These are phyloP conservation scores for Anas platyrhynchos DNA, from an alignment of 2,113 vertebrate genomes.

Conservation along the genomic window DNA sequence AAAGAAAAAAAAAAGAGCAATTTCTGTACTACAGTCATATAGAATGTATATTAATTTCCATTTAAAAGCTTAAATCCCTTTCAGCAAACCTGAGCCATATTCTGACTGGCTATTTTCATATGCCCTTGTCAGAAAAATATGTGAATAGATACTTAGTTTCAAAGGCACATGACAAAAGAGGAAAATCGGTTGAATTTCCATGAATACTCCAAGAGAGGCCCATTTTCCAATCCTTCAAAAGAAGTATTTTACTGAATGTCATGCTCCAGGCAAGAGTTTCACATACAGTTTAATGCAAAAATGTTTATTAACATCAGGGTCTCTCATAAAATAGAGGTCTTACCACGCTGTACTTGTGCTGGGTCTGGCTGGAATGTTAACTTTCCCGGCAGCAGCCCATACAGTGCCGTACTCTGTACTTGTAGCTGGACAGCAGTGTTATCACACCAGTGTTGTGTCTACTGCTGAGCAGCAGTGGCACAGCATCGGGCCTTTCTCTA, in stretches of 20 bases:
- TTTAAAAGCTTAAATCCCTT: slow-evolving; percentile 29
- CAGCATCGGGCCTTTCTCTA: too few species aligned
- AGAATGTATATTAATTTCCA: background rate
- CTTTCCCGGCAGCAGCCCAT: too few species aligned
- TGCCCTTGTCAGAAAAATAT: background rate
- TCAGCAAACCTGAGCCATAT: background rate
- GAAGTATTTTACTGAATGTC: background rate
- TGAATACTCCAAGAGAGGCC: background rate
- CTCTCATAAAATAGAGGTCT: background rate
- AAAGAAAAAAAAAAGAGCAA: background rate
- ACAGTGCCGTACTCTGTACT: too few species aligned
- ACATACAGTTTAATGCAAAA: background rate
- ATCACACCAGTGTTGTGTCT: too few species aligned
- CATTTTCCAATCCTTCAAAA: background rate
- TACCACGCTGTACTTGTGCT: background rate
- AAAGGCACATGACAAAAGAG: background rate
- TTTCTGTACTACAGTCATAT: background rate
- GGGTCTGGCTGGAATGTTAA: too few species aligned
- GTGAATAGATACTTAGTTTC: background rate
- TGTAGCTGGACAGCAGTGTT: too few species aligned
- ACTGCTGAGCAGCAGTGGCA: too few species aligned
- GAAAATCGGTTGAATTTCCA: background rate
- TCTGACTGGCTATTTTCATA: background rate
- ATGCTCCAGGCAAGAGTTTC: background rate
- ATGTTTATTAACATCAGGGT: background rate